A percentile compares a stretch with the other conserved stretches of the same genome.
Conservation (phyloP, 1,140 invertebrate genomes). For the Gonioctena quinquepunctata region DNA sequence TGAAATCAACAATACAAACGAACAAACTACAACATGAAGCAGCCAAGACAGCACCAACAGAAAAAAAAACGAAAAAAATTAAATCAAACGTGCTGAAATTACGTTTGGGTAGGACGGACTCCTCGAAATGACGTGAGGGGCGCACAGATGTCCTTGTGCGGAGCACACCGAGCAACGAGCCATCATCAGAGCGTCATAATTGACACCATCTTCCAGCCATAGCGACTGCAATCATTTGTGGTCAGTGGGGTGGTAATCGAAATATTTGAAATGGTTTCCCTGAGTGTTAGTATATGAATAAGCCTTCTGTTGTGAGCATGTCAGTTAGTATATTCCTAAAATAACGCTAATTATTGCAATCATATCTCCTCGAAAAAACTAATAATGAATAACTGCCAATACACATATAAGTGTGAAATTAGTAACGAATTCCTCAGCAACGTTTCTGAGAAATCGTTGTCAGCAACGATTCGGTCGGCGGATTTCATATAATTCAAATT, state of each 20-base stretch:
- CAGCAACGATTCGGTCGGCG: too few species aligned
- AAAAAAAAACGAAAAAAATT: conserved; percentile 24
- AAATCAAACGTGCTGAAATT: conserved; percentile 54
- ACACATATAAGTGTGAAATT: too few species aligned
- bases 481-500: too few species aligned
- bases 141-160: conserved; percentile 49
- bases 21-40: too few species aligned
- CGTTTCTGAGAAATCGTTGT: too few species aligned
- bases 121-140: conserved; percentile 39
- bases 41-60: neutral
- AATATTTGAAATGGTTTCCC: neutral
- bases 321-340: too few species aligned
- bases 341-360: too few species aligned
- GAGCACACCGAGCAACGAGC: conserved; percentile 59
- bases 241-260: neutral
- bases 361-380: too few species aligned
- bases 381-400: too few species aligned
- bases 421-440: too few species aligned
- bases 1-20: neutral
- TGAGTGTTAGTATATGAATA: too few species aligned
- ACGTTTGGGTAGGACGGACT: conserved; percentile 50
- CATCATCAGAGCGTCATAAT: conserved; percentile 48
- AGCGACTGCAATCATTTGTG: conserved; percentile 62
- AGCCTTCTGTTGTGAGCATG: neutral
- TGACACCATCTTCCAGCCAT: conserved; percentile 65